A percentile compares a stretch with the other conserved stretches of the same genome.
These are phyloP conservation scores for Euzetes globulus DNA, from an alignment of 2,888 invertebrate species.

Conservation along the genomic window DNA sequence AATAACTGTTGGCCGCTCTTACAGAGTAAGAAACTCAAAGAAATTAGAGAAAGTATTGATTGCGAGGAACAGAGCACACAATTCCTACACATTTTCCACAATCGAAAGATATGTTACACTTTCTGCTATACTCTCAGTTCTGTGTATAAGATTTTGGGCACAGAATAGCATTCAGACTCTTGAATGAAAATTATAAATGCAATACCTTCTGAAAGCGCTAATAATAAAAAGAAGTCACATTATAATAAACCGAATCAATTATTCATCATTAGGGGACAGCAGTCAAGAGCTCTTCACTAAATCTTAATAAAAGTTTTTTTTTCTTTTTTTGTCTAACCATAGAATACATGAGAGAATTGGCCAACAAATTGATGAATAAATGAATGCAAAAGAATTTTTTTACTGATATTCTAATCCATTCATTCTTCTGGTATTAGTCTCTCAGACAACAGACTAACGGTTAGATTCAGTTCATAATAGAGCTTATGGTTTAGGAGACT, in stretches of 20 bases:
- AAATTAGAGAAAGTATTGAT: neutral
- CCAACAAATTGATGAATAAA: slow-evolving; percentile 20
- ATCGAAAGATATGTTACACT: neutral
- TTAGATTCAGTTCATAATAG: neutral
- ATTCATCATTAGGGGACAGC: slow-evolving; percentile 11
- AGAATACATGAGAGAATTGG: neutral
- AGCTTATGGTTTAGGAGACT: neutral
- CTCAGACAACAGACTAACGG: neutral
- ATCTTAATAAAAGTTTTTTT: slow-evolving; percentile 12
- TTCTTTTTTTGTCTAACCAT: neutral
- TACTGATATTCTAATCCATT: neutral
- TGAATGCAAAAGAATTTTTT: neutral
- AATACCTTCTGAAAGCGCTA: neutral
- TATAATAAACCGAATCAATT: neutral
- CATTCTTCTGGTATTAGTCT: neutral
- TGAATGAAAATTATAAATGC: neutral
- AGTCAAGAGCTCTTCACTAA: neutral
- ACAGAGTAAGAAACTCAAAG: neutral
- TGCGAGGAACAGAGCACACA: neutral
- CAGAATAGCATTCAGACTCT: too few species aligned
- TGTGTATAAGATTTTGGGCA: too few species aligned
- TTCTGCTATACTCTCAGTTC: neutral
- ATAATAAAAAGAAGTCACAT: too few species aligned
- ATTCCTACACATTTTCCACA: neutral
- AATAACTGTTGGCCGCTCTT: neutral